These are phyloP conservation scores for Camponotus floridanus DNA, from an alignment of 1,140 invertebrate genomes.

Conservation along the genomic window DNA sequence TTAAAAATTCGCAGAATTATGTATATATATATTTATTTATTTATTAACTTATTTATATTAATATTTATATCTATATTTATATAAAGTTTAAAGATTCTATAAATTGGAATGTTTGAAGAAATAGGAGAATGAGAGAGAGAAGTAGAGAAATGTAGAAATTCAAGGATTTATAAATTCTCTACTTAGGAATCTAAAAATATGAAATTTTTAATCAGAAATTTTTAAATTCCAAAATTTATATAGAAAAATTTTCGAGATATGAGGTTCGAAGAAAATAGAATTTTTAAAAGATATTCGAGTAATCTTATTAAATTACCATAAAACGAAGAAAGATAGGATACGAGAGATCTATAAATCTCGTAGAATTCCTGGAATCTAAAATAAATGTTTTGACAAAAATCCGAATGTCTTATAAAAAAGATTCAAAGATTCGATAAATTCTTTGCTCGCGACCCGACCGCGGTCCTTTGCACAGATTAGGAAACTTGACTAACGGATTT, in stretches of 20 bases:
- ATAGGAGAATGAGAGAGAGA: background rate
- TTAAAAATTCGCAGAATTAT: conserved; percentile 56
- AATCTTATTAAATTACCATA: background rate
- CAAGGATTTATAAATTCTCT: background rate
- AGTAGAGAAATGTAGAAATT: background rate
- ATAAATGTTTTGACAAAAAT: background rate
- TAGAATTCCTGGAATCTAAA: background rate
- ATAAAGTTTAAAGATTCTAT: background rate
- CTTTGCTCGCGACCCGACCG: conserved; percentile 49
- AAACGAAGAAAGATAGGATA: background rate
- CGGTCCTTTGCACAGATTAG: conserved; percentile 42
- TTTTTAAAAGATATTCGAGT: background rate
- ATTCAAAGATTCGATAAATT: conserved; percentile 55
- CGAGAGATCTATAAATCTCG: background rate
- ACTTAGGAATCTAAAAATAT: background rate
- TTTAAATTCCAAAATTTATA: background rate
- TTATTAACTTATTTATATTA: no score
- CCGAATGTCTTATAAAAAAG: background rate
- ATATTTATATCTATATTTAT: no score
- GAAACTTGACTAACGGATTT: conserved; percentile 84
- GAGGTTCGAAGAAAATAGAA: background rate
- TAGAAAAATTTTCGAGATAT: background rate
- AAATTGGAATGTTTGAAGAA: conserved; percentile 1
- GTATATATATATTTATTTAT: background rate
- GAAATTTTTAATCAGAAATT: background rate